phyloP scores from a whole-genome alignment of 2,113 vertebrate species.

The Myanophis thanlyinensis region DNA sequence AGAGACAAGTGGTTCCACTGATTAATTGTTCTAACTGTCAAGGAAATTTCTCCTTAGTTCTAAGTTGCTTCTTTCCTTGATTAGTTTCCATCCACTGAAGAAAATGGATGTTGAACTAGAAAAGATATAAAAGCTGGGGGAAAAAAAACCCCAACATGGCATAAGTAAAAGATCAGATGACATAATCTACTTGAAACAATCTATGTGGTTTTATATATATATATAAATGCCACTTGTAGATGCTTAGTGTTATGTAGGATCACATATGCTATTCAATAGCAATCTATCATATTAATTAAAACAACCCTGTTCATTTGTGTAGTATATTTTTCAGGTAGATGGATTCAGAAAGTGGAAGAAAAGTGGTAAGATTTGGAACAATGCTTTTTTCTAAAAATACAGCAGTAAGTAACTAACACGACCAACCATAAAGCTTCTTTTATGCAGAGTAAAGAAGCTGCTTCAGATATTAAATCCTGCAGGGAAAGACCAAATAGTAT shows the following conservation, averaged over 20 bases:
- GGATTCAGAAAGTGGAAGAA: no score
- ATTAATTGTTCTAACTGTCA: no score
- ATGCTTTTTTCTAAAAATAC: neutral
- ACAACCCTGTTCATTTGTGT: slow-evolving; percentile 17
- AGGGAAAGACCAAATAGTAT: no score
- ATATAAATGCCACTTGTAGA: slow-evolving; percentile 28
- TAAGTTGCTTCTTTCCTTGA: no score
- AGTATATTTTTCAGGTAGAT: no score
- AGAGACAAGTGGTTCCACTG: no score
- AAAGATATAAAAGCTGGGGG: neutral
- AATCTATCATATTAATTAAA: slow-evolving; percentile 2
- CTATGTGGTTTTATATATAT: neutral
- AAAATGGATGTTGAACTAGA: neutral
- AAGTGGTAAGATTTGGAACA: slow-evolving; percentile 5
- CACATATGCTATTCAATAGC: slow-evolving; percentile 32
- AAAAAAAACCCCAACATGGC: neutral
- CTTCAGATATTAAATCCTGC: no score
- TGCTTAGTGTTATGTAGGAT: slow-evolving; percentile 30
- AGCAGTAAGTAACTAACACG: no score
- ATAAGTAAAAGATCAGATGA: neutral
- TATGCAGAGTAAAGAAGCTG: neutral
- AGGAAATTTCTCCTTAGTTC: no score
- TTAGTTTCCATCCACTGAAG: no score
- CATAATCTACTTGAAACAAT: slow-evolving; percentile 17
- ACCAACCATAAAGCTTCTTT: no score